These are phyloP conservation scores for Danio tinwini DNA, from an alignment of 2,797 vertebrate species.

Conservation along the genomic window DNA sequence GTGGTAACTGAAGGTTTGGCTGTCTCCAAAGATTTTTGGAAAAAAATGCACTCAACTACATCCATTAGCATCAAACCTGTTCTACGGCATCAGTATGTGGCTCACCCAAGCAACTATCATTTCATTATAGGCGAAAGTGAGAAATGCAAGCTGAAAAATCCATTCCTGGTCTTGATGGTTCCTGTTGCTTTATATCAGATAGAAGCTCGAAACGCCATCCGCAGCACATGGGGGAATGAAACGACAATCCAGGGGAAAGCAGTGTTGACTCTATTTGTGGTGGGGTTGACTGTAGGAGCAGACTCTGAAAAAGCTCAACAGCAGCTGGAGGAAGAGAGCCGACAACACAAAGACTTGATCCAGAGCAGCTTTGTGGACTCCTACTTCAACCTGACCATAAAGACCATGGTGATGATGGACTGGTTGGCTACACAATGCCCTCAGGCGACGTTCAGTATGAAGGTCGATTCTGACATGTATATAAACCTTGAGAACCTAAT, in stretches of 20 bases:
- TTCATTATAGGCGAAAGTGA: slow-evolving; percentile 72
- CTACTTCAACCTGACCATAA: slow-evolving; percentile 80
- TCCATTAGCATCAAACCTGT: neutral
- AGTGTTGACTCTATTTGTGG: slow-evolving; percentile 76
- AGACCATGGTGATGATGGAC: slow-evolving; percentile 81
- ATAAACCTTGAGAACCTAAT: slow-evolving; percentile 75
- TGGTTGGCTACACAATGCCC: slow-evolving; percentile 74
- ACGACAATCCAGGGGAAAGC: slow-evolving; percentile 64
- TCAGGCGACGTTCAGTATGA: slow-evolving; percentile 73
- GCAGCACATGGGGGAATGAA: slow-evolving; percentile 80
- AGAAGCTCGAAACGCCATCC: slow-evolving; percentile 62
- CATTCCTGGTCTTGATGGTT: slow-evolving; percentile 80
- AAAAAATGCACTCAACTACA: neutral
- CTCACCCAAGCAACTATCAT: slow-evolving; percentile 70
- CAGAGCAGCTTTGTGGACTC: slow-evolving; percentile 78
- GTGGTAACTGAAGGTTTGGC: too few relatives aligned
- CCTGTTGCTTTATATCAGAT: slow-evolving; percentile 56
- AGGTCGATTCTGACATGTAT: slow-evolving; percentile 82
- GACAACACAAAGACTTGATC: slow-evolving; percentile 71
- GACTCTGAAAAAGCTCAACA: slow-evolving; percentile 50
- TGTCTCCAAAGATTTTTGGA: too few relatives aligned
- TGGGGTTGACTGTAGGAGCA: slow-evolving; percentile 58
- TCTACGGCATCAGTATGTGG: slow-evolving; percentile 55
- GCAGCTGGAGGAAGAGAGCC: slow-evolving; percentile 66
- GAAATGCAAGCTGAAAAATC: slow-evolving; percentile 63